Conservation (phyloP, 2,888 invertebrate species). For the Leucoptera coffeella region DNA sequence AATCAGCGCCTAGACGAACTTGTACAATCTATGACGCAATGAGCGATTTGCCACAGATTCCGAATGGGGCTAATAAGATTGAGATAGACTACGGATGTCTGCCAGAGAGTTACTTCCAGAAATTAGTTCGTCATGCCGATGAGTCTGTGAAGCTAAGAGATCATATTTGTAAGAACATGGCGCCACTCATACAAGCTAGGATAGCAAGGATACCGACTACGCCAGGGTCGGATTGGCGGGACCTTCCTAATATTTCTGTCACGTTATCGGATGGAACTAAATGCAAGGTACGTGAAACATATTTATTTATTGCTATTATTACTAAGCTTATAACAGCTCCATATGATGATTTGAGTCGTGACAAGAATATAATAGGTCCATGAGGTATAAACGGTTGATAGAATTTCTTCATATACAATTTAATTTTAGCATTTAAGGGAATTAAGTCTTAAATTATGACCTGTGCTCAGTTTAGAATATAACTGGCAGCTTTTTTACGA, state of each 20-base stretch:
- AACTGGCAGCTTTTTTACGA: too few relatives aligned
- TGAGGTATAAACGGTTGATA: too few relatives aligned
- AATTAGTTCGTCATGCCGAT: constrained; percentile 55
- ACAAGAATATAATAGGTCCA: too few relatives aligned
- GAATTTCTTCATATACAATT: too few relatives aligned
- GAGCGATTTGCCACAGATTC: constrained; percentile 72
- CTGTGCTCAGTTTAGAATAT: too few relatives aligned
- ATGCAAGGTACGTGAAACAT: constrained; percentile 30
- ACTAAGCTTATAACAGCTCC: too few relatives aligned
- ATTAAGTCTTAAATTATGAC: too few relatives aligned
- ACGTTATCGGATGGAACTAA: constrained; percentile 64
- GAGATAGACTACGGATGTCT: constrained; percentile 68
- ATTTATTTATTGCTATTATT: background rate
- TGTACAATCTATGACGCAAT: constrained; percentile 78
- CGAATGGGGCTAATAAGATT: constrained; percentile 62
- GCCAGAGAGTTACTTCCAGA: constrained; percentile 70
- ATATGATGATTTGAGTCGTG: too few relatives aligned
- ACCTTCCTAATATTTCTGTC: constrained; percentile 72
- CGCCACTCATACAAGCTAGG: constrained; percentile 69
- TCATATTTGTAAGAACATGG: constrained; percentile 82
- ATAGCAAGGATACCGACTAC: constrained; percentile 68
- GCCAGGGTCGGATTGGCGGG: constrained; percentile 80
- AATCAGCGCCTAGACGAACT: constrained; percentile 69
- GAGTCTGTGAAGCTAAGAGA: constrained; percentile 57
- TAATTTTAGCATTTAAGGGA: too few relatives aligned